A percentile compares a stretch with the other conserved stretches of the same genome.
These are phyloP conservation scores for Ips typographus DNA, from an alignment of 1,140 invertebrate genomes.

Conservation along the genomic window DNA sequence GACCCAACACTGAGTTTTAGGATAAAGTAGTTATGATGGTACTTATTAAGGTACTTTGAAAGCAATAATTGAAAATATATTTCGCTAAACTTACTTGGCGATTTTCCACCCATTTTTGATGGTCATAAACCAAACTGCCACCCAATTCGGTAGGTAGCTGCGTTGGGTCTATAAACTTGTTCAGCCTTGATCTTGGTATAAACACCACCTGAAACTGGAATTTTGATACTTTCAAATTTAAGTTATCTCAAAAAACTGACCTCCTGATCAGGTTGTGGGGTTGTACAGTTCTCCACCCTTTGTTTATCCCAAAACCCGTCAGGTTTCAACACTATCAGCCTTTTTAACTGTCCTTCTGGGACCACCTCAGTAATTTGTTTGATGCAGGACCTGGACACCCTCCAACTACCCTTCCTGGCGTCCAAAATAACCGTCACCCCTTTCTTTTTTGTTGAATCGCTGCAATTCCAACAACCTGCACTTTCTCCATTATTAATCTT, in stretches of 20 bases:
- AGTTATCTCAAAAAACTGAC: constrained; percentile 50
- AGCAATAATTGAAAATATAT: no score
- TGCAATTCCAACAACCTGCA: constrained; percentile 13
- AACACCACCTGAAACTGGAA: constrained; percentile 60
- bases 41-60: no score
- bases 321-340: constrained; percentile 64
- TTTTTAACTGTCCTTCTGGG: constrained; percentile 55
- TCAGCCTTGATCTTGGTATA: constrained; percentile 65
- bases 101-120: constrained; percentile 80
- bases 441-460: constrained; percentile 36
- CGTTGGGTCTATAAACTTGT: constrained; percentile 68
- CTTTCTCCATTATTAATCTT: neutral
- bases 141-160: constrained; percentile 81
- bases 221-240: constrained; percentile 4
- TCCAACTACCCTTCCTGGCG: constrained; percentile 64
- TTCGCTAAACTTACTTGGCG: constrained; percentile 62
- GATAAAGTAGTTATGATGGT: no score
- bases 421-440: constrained; percentile 67
- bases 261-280: constrained; percentile 64
- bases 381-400: constrained; percentile 63
- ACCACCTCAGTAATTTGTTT: constrained; percentile 58
- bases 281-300: constrained; percentile 69
- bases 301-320: constrained; percentile 76
- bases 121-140: constrained; percentile 75
- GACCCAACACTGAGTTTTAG: no score